Percentiles rank a stretch among this genome's conserved stretches.
These are phyloP conservation scores for Apis cerana DNA, from an alignment of 1,140 invertebrate genomes.

Conservation along the genomic window DNA sequence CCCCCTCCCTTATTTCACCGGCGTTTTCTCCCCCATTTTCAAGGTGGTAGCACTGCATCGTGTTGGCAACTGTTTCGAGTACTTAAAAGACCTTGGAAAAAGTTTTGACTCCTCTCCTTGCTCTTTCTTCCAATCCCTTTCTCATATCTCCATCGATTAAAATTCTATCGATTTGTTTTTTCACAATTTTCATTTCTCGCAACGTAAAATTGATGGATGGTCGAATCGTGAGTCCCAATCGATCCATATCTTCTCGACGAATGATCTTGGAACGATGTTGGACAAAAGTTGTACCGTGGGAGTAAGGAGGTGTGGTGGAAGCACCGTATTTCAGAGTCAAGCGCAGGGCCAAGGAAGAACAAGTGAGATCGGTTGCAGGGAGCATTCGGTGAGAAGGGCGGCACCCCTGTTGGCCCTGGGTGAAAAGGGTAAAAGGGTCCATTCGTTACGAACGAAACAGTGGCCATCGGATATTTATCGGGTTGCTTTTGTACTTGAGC, in stretches of 20 bases:
- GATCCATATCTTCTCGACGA: too few relatives aligned
- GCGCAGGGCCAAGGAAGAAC: conserved; percentile 72
- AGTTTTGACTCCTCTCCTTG: conserved; percentile 45
- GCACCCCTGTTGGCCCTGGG: background rate
- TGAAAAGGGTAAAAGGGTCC: conserved; percentile 48
- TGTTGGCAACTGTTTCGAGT: conserved; percentile 68
- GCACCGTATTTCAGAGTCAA: conserved; percentile 78
- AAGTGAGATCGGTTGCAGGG: conserved; percentile 68
- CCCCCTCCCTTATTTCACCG: conserved; percentile 7
- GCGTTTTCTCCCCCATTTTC: background rate
- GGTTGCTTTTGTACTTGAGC: conserved; percentile 48
- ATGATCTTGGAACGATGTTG: background rate
- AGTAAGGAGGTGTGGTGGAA: conserved; percentile 75
- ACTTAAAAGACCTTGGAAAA: conserved; percentile 60
- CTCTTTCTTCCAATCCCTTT: background rate
- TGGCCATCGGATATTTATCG: conserved; percentile 61
- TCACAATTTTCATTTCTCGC: background rate
- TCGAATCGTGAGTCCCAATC: too few relatives aligned
- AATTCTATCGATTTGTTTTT: background rate
- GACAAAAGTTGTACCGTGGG: conserved; percentile 64
- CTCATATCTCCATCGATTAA: background rate
- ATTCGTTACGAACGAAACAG: conserved; percentile 47
- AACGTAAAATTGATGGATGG: background rate
- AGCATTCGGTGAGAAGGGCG: conserved; percentile 46
- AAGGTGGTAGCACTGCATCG: background rate